Evolutionary conservation across 2,113 vertebrate species (phyloP), one percentile per base, ranked within the genome.

Genomic region (Gallinago media): DNA sequence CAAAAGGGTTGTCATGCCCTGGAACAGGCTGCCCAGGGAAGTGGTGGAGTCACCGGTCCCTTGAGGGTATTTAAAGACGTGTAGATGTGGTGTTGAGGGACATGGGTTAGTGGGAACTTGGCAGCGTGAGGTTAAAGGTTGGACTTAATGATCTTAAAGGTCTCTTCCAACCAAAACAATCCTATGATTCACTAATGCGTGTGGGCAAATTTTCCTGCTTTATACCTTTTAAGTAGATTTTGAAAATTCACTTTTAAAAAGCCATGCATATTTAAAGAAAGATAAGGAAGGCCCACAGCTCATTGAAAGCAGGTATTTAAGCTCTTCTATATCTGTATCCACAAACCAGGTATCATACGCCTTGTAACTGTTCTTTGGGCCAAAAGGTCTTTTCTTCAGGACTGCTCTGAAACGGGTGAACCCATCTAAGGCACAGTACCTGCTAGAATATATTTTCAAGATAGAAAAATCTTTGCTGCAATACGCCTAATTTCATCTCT

Each of bases 221-320:
- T 54, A 32, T 27, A 26, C 19, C 22, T 70, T 77, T 70, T 34
- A 63, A 62, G 38, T 4, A 47, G 8, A 22, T 29, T 38, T 63
- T 6, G 75, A 94, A 95, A 96, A 93, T 50, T 79, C 29, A 12
- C 8, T 15, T 73, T 91, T 92, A 67, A 94, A 36, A 96, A 95
- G 58, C 50, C n/a, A 46, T 32, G 21, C 31, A n/a, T 36, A 70
- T 78, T 92, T 94, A 58, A 93, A 93, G 44, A 74, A 76, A 67
- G 32, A 81, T 32, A 79, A 77, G 38, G 44, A 76, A 18, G 13
- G 46, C 61, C 61, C 75, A 77, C 19, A 86, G 15, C 4, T 40
- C n/a, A 71, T 85, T 92, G 95, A 94, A 92, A 97, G 6, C 26
- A 76, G 38, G 44, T 65, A 92, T 29, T 83, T 83, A 92, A 96